Conservation (phyloP, 2,113 vertebrate genomes). For the Pygathrix nemaeus region DNA sequence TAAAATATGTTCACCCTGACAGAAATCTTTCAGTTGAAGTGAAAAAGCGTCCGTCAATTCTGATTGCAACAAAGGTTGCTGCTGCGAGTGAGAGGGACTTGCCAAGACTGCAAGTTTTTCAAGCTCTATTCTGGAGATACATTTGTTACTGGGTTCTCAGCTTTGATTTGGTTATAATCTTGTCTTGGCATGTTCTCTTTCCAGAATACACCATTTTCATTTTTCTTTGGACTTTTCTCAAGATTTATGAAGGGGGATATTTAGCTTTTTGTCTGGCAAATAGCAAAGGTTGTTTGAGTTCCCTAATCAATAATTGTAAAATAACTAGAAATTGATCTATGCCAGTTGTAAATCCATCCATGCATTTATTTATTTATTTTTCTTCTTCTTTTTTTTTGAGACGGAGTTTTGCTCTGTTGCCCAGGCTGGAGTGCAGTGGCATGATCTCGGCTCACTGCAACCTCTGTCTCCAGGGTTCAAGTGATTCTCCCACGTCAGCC, state of each 20-base stretch:
- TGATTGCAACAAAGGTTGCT: not conserved
- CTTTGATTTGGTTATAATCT: slow-evolving; percentile 18
- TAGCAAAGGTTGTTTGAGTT: slow-evolving; percentile 36
- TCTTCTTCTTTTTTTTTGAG: too few relatives aligned
- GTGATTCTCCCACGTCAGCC: too few relatives aligned
- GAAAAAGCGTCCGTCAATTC: not conserved
- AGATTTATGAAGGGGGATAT: not conserved
- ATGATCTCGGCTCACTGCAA: too few relatives aligned
- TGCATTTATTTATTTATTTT: too few relatives aligned
- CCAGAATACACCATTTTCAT: slow-evolving; percentile 13
- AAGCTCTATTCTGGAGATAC: not conserved
- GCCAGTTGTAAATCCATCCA: slow-evolving; percentile 38
- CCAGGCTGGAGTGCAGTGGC: too few relatives aligned
- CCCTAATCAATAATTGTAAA: slow-evolving; percentile 50
- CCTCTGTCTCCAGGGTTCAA: too few relatives aligned
- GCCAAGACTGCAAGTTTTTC: not conserved
- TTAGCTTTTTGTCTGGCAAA: slow-evolving; percentile 29
- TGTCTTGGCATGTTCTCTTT: slow-evolving; percentile 9
- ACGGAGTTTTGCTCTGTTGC: too few relatives aligned
- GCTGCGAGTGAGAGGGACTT: not conserved
- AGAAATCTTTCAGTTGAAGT: slow-evolving; percentile 57
- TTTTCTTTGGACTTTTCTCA: slow-evolving; percentile 46
- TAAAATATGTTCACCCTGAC: slow-evolving; percentile 51
- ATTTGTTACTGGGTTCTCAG: slow-evolving; percentile 55
- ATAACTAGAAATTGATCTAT: slow-evolving; percentile 47